Evolutionary conservation across 2,888 invertebrate genomes (phyloP).

Genomic region (Zelleria hepariella): DNA sequence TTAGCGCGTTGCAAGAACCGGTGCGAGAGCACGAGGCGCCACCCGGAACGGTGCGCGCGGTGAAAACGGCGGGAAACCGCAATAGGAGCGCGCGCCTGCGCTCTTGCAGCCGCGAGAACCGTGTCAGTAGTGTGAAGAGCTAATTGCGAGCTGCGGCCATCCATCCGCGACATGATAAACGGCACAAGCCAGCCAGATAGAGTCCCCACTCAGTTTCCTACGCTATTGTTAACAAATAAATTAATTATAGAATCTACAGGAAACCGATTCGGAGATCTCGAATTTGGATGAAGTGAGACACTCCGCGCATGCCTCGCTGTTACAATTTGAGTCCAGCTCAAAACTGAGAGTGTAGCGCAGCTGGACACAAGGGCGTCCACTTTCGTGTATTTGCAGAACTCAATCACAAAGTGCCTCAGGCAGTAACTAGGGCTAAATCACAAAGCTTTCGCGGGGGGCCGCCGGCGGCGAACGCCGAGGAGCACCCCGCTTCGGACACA

Average conservation of each 20-base stretch:
- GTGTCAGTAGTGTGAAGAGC: conserved; percentile 71
- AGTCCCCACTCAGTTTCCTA: conserved; percentile 60
- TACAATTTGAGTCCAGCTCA: conserved; percentile 69
- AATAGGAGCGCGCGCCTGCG: conserved; percentile 39
- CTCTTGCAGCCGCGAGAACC: conserved; percentile 52
- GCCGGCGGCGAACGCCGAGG: conserved; percentile 38
- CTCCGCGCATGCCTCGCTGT: conserved; percentile 60
- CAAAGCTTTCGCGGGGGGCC: conserved; percentile 57
- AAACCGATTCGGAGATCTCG: conserved; percentile 71
- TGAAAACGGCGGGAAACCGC: conserved; percentile 70
- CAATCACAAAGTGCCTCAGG: conserved; percentile 53
- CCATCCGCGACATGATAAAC: conserved; percentile 28
- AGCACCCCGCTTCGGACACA: conserved; percentile 50
- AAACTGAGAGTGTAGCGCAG: conserved; percentile 57
- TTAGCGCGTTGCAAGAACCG: conserved; percentile 43
- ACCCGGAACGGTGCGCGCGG: conserved; percentile 66
- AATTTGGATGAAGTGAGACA: conserved; percentile 55
- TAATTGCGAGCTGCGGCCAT: conserved; percentile 52
- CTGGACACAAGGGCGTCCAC: conserved; percentile 45
- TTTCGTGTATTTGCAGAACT: conserved; percentile 29
- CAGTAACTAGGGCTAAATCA: conserved; percentile 71
- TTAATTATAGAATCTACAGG: conserved; percentile 70
- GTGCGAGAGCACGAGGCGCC: conserved; percentile 53
- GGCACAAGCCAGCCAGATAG: conserved; percentile 45
- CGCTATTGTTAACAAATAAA: conserved; percentile 67